A percentile compares a stretch with the other conserved stretches of the same genome.
phyloP scores from a whole-genome alignment of 2,113 vertebrate species.

The Myanophis thanlyinensis region DNA sequence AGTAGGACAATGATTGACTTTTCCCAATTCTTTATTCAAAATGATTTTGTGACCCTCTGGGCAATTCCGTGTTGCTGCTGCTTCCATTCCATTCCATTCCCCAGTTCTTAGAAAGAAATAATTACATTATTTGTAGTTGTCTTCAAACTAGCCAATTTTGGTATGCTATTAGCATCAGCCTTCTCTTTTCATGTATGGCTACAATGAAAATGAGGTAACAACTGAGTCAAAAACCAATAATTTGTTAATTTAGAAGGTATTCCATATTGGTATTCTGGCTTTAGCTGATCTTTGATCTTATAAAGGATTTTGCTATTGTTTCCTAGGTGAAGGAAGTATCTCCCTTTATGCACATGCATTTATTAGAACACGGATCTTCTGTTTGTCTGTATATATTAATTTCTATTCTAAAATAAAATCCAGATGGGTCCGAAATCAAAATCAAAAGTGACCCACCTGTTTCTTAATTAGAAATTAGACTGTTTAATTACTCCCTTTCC shows the following conservation, averaged over 20 bases:
- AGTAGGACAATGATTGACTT: background rate
- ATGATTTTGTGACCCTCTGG: background rate
- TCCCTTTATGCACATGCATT: background rate
- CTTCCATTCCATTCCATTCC: background rate
- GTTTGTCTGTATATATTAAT: background rate
- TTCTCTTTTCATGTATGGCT: background rate
- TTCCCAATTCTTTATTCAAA: background rate
- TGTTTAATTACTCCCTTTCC: background rate
- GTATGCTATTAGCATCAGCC: background rate
- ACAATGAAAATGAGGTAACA: background rate
- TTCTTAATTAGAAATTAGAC: background rate
- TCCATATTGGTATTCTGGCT: background rate
- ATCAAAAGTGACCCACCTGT: background rate
- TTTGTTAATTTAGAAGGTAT: background rate
- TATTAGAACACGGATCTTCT: background rate
- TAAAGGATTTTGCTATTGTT: background rate
- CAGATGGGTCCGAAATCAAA: background rate
- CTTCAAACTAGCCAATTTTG: background rate
- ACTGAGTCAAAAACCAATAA: background rate
- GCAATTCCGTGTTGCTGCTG: background rate
- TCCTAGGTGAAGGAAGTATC: background rate
- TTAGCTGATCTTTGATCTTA: background rate
- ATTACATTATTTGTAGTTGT: background rate
- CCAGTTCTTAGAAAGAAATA: background rate
- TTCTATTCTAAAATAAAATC: background rate